Conservation (phyloP, 2,113 vertebrate species). For the Orthonyx spaldingii region DNA sequence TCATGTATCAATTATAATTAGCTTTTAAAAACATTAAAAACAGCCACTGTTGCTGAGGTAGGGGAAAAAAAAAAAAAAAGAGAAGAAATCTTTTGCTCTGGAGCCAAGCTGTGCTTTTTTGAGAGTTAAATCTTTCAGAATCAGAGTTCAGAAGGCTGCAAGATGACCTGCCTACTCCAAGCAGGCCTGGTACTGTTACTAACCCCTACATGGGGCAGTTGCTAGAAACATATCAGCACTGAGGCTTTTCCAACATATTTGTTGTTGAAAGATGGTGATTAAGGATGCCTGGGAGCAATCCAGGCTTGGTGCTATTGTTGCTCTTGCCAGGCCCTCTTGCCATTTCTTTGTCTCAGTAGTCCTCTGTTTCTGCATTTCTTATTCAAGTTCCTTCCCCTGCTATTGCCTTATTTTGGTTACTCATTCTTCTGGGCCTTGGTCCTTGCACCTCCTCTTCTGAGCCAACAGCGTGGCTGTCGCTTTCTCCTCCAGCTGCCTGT, state of each 20-base stretch:
- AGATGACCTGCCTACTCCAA: neutral
- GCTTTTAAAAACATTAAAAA: constrained; percentile 15
- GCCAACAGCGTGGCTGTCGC: neutral
- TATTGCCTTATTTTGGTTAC: neutral
- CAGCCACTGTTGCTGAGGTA: neutral
- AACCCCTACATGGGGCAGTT: accelerated
- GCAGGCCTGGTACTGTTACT: neutral
- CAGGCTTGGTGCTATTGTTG: neutral
- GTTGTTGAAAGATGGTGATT: neutral
- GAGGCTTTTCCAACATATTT: neutral
- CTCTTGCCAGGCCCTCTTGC: neutral
- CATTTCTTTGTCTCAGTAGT: neutral
- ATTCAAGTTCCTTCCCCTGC: neutral
- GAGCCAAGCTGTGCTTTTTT: neutral
- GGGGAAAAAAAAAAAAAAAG: no score
- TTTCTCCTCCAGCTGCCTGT: neutral
- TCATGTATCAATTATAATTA: constrained; percentile 50
- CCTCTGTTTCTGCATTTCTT: neutral
- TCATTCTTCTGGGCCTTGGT: neutral
- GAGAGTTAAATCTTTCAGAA: neutral
- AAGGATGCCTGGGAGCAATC: neutral
- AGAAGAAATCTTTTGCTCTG: neutral
- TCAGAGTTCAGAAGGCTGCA: neutral
- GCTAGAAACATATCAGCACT: neutral
- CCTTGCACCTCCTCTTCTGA: neutral